Conservation (phyloP, 2,797 vertebrate genomes). For the Sarcoramphus papa region DNA sequence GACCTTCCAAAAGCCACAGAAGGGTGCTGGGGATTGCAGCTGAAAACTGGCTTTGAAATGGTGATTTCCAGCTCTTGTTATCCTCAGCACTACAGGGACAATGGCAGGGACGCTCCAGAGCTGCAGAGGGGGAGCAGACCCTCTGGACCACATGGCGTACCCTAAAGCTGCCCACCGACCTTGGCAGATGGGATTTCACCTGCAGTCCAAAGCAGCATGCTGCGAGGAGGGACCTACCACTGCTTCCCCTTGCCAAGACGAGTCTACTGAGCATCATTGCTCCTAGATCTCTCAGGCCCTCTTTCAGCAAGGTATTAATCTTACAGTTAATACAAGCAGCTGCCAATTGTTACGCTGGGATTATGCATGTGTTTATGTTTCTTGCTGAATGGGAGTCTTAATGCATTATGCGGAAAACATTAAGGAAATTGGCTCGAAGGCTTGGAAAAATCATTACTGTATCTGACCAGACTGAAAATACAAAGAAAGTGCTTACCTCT, state of each 20-base stretch:
- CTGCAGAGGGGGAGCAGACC: neutral
- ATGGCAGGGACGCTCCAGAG: neutral
- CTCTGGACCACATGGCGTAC: neutral
- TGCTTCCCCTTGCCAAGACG: neutral
- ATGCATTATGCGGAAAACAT: neutral
- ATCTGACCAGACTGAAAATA: neutral
- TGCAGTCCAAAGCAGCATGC: neutral
- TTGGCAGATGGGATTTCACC: neutral
- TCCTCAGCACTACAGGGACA: rapidly evolving
- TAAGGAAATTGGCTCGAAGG: neutral
- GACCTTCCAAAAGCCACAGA: neutral
- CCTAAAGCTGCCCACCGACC: neutral
- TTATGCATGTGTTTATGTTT: neutral
- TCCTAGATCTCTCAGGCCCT: neutral
- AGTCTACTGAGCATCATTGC: neutral
- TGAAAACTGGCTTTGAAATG: neutral
- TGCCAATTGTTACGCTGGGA: neutral
- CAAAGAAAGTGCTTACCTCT: neutral
- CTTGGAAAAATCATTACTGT: neutral
- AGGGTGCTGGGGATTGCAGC: neutral
- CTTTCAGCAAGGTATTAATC: neutral
- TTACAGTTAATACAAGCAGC: neutral
- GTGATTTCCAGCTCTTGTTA: neutral
- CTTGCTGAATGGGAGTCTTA: neutral
- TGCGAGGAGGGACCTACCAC: neutral